These are phyloP conservation scores for Archivesica marissinica DNA, from an alignment of 1,140 invertebrate species.

Conservation along the genomic window DNA sequence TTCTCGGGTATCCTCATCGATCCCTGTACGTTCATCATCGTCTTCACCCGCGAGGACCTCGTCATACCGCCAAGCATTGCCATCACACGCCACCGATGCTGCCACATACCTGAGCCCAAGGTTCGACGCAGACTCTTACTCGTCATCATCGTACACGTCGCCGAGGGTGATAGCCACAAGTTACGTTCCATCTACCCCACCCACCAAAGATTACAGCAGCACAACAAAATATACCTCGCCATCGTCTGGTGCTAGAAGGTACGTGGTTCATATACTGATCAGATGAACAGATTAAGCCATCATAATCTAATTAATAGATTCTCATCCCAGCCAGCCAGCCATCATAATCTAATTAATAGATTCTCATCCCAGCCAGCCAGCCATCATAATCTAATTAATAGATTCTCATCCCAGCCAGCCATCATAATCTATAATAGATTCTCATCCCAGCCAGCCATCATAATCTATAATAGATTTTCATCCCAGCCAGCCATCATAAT, in stretches of 20 bases:
- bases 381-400: too few relatives aligned
- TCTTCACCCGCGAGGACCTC: background rate
- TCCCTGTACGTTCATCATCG: conserved; percentile 10
- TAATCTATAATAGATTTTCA: too few relatives aligned
- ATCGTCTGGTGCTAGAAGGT: conserved; percentile 76
- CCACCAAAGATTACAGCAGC: conserved; percentile 68
- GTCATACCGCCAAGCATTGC: background rate
- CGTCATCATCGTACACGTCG: conserved; percentile 38
- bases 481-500: too few relatives aligned
- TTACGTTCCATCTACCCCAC: conserved; percentile 63
- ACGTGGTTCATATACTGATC: too few relatives aligned
- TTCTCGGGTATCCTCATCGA: background rate
- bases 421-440: too few relatives aligned
- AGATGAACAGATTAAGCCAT: too few relatives aligned
- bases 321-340: too few relatives aligned
- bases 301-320: too few relatives aligned
- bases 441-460: too few relatives aligned
- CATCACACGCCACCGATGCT: conserved; percentile 1
- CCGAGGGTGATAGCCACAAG: background rate
- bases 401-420: too few relatives aligned
- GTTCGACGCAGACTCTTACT: conserved; percentile 30
- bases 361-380: too few relatives aligned
- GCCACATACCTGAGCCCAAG: conserved; percentile 21
- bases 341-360: too few relatives aligned
- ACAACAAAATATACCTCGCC: conserved; percentile 54